Base-by-base conservation (phyloP, 2,797 vertebrate genomes). In the Syngnathus rostellatus region DNA sequence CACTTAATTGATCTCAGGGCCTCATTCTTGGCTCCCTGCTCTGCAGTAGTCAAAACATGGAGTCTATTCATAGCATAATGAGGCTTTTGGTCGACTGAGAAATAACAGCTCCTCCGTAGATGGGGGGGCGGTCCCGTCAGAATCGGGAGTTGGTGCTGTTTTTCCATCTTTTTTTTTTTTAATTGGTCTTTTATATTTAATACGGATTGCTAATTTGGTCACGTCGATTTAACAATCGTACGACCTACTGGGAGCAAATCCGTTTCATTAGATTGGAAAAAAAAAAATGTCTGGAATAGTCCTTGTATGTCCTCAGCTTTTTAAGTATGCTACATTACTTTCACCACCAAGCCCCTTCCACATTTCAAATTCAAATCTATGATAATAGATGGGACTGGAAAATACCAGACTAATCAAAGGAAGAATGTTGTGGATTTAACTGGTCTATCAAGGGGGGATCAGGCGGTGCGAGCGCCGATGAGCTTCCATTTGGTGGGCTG, bases 1-100 rank as follows among this genome's bases (percentile, higher is more conserved):
- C 67, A 64, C 78, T 65, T 83, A 86, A 88, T 83, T 86, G 81
- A 88, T 87, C 77, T 82, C 77, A 68, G 72, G 76, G 75, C 71
- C 70, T 48, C 10, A 54, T 66, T 71, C 58, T 73, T 79, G 75
- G 69, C 69, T 71, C 64, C 64, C 63, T 39, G 55, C n/a, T 16
- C 54, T 1, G 25, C 64, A 43, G 68, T 66, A 79, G 82, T 82
- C 77, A 78, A 77, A 87, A 83, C 82, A 84, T 43, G 9, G 8
- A 65, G 69, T 19, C 39, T 74, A 78, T 68, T 76, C 72, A 67
- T 77, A 86, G 77, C 71, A 50, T 63, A 76, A 74, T 51, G 46
- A 60, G 48, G 57, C 76, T 74, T 69, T 77, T 75, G 65, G 67
- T 83, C 69, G 68, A 69, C 66, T 63, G 58, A 72, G 66, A 72